Percentiles rank a stretch among this genome's conserved stretches.
Conservation (phyloP, 2,888 invertebrate genomes). For the Hydropsyche betteni region DNA sequence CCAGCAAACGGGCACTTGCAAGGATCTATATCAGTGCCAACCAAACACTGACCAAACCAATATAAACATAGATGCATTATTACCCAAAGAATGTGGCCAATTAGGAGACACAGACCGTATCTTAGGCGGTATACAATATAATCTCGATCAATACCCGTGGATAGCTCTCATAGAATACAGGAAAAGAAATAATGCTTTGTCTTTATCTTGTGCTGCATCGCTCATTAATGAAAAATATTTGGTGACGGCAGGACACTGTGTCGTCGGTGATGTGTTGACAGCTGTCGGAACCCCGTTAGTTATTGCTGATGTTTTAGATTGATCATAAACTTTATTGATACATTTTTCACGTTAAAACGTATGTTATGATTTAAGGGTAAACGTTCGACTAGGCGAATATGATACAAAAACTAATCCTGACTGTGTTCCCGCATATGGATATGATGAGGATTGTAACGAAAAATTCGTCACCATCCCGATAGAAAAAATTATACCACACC, state of each 20-base stretch:
- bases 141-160: slow-evolving; percentile 68
- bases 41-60: slow-evolving; percentile 25
- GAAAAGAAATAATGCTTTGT: slow-evolving; percentile 53
- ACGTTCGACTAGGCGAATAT: slow-evolving; percentile 63
- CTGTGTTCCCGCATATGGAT: slow-evolving; percentile 57
- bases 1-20: slow-evolving; percentile 39
- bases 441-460: slow-evolving; percentile 60
- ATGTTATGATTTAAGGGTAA: slow-evolving; percentile 43
- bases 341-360: neutral
- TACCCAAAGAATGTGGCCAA: slow-evolving; percentile 47
- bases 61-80: slow-evolving; percentile 27
- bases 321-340: neutral
- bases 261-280: slow-evolving; percentile 58
- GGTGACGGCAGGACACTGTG: slow-evolving; percentile 67
- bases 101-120: slow-evolving; percentile 52
- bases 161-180: slow-evolving; percentile 62
- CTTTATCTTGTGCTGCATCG: slow-evolving; percentile 63
- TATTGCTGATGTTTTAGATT: neutral
- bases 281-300: slow-evolving; percentile 61
- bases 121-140: slow-evolving; percentile 57
- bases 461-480: slow-evolving; percentile 58
- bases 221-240: slow-evolving; percentile 66
- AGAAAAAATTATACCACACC: slow-evolving; percentile 59
- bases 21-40: slow-evolving; percentile 44
- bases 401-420: slow-evolving; percentile 58